Evolutionary conservation across 1,140 invertebrate genomes (phyloP).

Genomic region (Apis cerana): DNA sequence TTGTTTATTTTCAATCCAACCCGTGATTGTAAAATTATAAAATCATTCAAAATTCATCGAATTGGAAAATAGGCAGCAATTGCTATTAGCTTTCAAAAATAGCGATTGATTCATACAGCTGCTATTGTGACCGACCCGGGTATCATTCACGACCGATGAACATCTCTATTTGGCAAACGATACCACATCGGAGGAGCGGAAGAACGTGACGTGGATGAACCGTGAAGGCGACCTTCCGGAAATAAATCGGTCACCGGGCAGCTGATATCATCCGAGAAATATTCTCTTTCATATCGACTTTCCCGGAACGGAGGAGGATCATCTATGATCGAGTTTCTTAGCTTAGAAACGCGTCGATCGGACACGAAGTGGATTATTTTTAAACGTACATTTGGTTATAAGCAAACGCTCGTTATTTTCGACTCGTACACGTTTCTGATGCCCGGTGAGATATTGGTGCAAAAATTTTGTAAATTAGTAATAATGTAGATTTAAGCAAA

Average conservation of each 20-base stretch:
- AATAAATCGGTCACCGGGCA: slow-evolving; percentile 34
- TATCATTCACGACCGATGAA: slow-evolving; percentile 1
- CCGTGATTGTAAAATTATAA: no score
- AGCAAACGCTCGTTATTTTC: neutral
- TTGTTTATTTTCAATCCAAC: no score
- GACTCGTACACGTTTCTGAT: neutral
- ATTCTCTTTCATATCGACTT: slow-evolving; percentile 23
- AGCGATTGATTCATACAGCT: slow-evolving; percentile 6
- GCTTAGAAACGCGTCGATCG: neutral
- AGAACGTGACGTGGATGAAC: slow-evolving; percentile 10
- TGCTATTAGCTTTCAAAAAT: neutral
- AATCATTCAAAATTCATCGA: no score
- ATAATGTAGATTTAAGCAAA: no score
- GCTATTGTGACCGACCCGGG: neutral
- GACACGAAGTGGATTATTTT: neutral
- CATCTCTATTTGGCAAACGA: slow-evolving; percentile 32
- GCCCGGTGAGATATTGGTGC: no score
- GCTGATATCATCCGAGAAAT: slow-evolving; percentile 4
- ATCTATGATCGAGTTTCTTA: neutral
- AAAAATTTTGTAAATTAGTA: no score
- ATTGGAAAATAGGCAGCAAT: neutral
- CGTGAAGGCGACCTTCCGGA: neutral
- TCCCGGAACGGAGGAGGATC: no score
- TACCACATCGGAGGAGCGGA: neutral
- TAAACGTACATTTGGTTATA: neutral